Conservation (phyloP, 2,113 vertebrate species). For the Protomyctophum bolini region DNA sequence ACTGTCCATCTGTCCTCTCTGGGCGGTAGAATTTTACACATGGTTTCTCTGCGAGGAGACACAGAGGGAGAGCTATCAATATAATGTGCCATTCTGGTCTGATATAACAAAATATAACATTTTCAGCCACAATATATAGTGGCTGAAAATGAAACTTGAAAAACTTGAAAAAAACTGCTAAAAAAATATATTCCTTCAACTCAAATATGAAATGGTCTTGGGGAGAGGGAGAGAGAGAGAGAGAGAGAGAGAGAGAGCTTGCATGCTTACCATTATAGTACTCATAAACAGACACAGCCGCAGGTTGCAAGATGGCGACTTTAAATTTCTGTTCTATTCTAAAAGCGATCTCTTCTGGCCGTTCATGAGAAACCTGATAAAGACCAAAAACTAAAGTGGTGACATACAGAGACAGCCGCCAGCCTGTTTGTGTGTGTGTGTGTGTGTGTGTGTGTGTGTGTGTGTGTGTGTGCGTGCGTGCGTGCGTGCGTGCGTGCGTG, state of each 20-base stretch:
- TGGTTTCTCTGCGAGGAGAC: conserved; percentile 55
- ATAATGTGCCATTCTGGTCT: neutral
- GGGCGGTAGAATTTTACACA: conserved; percentile 81
- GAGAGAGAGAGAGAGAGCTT: too few species aligned
- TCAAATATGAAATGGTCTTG: neutral
- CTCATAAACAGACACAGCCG: conserved; percentile 82
- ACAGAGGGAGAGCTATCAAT: neutral
- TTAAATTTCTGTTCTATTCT: conserved; percentile 73
- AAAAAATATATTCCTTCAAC: neutral
- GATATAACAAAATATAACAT: too few species aligned
- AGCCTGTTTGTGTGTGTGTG: too few species aligned
- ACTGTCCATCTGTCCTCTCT: conserved; percentile 55
- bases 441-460: too few species aligned
- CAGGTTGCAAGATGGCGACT: conserved; percentile 82
- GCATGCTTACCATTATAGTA: conserved; percentile 70
- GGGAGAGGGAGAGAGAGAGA: too few species aligned
- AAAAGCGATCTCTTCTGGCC: conserved; percentile 70
- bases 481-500: too few species aligned
- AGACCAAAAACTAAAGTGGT: neutral
- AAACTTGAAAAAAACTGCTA: neutral
- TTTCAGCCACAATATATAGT: too few species aligned
- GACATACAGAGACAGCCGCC: too few species aligned
- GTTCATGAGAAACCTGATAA: conserved; percentile 65
- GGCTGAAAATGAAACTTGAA: neutral
- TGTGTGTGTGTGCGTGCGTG: too few species aligned